A percentile compares a stretch with the other conserved stretches of the same genome.
Conservation (phyloP, 2,797 vertebrate species). For the Sebastes goodei region DNA sequence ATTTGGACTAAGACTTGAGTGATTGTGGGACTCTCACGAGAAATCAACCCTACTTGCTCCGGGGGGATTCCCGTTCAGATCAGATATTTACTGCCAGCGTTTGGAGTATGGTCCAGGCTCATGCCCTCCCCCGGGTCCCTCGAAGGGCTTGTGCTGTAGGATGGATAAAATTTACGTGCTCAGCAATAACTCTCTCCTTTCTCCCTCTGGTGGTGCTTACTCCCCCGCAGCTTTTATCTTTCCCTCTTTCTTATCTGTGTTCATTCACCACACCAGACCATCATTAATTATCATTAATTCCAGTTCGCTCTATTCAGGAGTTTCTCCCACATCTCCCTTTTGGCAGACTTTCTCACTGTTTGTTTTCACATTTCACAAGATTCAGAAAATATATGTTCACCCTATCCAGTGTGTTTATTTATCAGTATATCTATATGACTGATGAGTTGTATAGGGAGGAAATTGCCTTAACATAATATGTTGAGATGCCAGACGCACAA, state of each 20-base stretch:
- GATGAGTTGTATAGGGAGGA: background rate
- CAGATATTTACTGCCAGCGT: constrained; percentile 25
- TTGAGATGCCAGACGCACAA: background rate
- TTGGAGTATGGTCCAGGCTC: constrained; percentile 13
- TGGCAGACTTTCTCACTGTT: constrained; percentile 5
- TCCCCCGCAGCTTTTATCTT: constrained; percentile 31
- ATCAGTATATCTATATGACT: background rate
- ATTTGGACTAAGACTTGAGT: background rate
- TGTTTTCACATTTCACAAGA: constrained; percentile 11
- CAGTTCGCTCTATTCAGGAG: background rate
- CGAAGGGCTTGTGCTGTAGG: constrained; percentile 21
- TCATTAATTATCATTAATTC: constrained; percentile 55
- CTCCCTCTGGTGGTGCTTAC: constrained; percentile 13
- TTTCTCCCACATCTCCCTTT: constrained; percentile 22
- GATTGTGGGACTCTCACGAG: background rate
- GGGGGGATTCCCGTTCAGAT: constrained; percentile 31
- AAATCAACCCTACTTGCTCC: background rate
- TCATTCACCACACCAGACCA: constrained; percentile 25
- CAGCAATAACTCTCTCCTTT: constrained; percentile 33
- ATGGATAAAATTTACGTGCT: constrained; percentile 38
- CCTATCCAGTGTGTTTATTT: background rate
- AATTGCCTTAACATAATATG: background rate
- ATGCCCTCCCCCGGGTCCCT: background rate
- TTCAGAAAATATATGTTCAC: background rate
- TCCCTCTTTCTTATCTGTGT: constrained; percentile 23